Conservation (phyloP, 2,113 vertebrate species). For the Formicarius rufipectus region DNA sequence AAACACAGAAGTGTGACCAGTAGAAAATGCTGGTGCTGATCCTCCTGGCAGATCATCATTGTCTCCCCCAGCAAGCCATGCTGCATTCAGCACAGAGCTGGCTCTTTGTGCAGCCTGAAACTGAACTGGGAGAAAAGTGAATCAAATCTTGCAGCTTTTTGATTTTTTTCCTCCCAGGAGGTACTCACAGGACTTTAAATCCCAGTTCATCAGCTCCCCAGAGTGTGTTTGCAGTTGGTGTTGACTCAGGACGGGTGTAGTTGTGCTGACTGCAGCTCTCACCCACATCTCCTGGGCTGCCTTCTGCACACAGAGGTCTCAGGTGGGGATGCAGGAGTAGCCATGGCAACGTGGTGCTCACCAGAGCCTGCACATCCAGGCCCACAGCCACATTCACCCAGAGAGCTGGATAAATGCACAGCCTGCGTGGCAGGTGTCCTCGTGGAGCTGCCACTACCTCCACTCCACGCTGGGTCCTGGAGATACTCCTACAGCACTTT, state of each 20-base stretch:
- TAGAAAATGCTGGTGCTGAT: neutral
- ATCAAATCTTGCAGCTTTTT: neutral
- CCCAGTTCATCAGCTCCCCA: neutral
- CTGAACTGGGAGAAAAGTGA: neutral
- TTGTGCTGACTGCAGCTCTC: rapidly evolving
- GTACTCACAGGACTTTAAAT: neutral
- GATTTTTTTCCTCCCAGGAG: neutral
- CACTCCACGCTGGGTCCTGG: neutral
- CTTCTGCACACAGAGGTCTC: neutral
- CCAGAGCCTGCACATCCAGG: neutral
- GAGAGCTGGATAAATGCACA: neutral
- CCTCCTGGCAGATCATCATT: neutral
- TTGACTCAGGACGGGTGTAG: rapidly evolving
- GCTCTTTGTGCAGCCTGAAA: neutral
- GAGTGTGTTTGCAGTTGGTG: neutral
- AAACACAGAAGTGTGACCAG: neutral
- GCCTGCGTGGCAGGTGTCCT: neutral
- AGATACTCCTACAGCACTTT: neutral
- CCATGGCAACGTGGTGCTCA: neutral
- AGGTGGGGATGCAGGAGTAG: neutral
- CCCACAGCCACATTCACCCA: neutral
- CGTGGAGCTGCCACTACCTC: neutral
- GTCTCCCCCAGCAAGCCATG: neutral
- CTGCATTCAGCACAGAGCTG: neutral
- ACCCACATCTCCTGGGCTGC: neutral